Conservation (phyloP, 2,888 invertebrate genomes). For the Orthosia gracilis region DNA sequence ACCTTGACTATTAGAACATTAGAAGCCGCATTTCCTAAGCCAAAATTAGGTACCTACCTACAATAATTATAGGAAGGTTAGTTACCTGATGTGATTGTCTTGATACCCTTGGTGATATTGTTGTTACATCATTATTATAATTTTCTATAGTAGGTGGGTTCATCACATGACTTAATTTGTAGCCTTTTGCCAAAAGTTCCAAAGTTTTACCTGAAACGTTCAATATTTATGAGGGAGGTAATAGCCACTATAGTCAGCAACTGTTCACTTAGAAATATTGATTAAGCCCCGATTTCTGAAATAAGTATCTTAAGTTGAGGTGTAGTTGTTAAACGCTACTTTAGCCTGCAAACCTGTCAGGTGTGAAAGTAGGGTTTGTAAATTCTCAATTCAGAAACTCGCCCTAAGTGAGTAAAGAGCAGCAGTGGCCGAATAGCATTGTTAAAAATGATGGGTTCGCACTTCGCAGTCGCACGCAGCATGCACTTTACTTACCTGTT, state of each 20-base stretch:
- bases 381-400: too few relatives aligned
- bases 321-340: not conserved
- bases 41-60: not conserved
- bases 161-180: slow-evolving; percentile 81
- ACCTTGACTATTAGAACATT: not conserved
- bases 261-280: not conserved
- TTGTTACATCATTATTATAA: slow-evolving; percentile 62
- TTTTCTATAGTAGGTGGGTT: slow-evolving; percentile 63
- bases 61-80: not conserved
- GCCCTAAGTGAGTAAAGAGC: not conserved
- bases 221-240: not conserved
- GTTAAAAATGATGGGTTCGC: not conserved
- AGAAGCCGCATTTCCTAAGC: too few relatives aligned
- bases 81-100: slow-evolving; percentile 48
- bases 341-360: too few relatives aligned
- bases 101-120: slow-evolving; percentile 70
- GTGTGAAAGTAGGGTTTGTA: too few relatives aligned
- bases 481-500: slow-evolving; percentile 76
- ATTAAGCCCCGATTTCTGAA: too few relatives aligned
- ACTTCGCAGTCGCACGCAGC: not conserved
- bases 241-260: not conserved
- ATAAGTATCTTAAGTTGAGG: too few relatives aligned
- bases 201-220: slow-evolving; percentile 83
- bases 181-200: slow-evolving; percentile 84
- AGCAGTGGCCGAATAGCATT: not conserved